Evolutionary conservation across 2,113 vertebrate species (phyloP).

Genomic region (Cebidichthys violaceus): DNA sequence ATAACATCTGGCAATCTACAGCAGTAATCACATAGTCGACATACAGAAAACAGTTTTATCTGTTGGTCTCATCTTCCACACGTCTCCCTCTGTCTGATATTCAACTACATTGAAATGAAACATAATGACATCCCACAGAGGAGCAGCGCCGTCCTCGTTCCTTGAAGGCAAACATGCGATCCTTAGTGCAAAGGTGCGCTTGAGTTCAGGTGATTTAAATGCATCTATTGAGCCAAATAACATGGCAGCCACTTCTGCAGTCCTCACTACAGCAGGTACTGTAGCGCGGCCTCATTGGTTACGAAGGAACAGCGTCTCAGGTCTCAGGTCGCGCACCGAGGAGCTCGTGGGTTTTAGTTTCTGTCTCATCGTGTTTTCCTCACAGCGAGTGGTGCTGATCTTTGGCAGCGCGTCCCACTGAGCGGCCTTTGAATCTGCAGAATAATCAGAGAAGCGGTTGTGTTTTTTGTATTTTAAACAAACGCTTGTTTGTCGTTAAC

Average conservation of each 20-base stretch:
- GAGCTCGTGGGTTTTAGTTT: conserved; percentile 37
- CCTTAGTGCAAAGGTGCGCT: neutral
- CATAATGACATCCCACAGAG: no score
- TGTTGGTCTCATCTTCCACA: neutral
- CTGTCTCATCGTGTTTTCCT: conserved; percentile 45
- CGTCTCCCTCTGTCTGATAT: neutral
- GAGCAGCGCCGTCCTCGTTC: neutral
- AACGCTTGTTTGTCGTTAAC: neutral
- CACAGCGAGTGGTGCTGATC: conserved; percentile 34
- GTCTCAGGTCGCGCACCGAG: no score
- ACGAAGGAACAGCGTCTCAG: no score
- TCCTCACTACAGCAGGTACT: neutral
- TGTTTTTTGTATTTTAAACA: conserved; percentile 22
- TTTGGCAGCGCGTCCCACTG: conserved; percentile 43
- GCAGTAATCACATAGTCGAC: no score
- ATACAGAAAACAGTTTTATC: no score
- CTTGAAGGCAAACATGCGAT: no score
- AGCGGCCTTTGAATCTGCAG: conserved; percentile 44
- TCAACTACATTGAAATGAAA: neutral
- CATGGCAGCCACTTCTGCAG: neutral
- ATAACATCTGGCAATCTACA: neutral
- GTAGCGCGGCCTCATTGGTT: neutral
- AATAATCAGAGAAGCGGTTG: neutral
- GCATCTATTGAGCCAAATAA: neutral
- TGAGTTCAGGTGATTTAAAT: neutral